Percentiles rank a stretch among this genome's conserved stretches.
Conservation (phyloP, 1,140 invertebrate genomes). For the Lasioglossum baleicum region DNA sequence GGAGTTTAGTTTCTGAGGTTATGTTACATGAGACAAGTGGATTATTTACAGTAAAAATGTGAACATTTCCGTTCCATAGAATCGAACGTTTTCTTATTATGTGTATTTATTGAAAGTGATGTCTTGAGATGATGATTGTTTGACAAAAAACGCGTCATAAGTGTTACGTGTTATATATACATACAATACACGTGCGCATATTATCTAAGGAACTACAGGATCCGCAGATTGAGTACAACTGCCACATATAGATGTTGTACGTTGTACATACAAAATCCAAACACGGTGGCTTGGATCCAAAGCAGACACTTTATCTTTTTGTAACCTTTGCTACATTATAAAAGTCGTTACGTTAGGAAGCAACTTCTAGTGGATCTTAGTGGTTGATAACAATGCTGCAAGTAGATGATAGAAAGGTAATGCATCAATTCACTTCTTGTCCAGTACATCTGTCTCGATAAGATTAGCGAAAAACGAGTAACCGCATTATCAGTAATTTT, state of each 20-base stretch:
- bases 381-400: constrained; percentile 52
- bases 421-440: neutral
- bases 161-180: neutral
- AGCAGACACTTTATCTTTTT: constrained; percentile 4
- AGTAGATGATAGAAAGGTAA: constrained; percentile 64
- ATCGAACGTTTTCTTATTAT: neutral
- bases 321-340: constrained; percentile 36
- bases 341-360: constrained; percentile 15
- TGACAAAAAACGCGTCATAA: too few relatives aligned
- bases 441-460: neutral
- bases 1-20: neutral
- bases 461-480: neutral
- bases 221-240: constrained; percentile 39
- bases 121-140: neutral
- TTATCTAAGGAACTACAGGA: neutral
- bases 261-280: constrained; percentile 2
- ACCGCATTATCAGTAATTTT: neutral
- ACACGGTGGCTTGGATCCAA: constrained; percentile 33
- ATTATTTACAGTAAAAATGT: too few relatives aligned
- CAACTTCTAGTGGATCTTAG: neutral
- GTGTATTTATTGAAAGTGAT: neutral
- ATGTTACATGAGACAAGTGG: neutral
- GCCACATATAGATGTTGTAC: neutral
- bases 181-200: neutral
- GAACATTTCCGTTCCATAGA: too few relatives aligned